Percentiles rank a stretch among this genome's conserved stretches.
These are phyloP conservation scores for Blennius ocellaris DNA, from an alignment of 2,113 vertebrate genomes.

Conservation along the genomic window DNA sequence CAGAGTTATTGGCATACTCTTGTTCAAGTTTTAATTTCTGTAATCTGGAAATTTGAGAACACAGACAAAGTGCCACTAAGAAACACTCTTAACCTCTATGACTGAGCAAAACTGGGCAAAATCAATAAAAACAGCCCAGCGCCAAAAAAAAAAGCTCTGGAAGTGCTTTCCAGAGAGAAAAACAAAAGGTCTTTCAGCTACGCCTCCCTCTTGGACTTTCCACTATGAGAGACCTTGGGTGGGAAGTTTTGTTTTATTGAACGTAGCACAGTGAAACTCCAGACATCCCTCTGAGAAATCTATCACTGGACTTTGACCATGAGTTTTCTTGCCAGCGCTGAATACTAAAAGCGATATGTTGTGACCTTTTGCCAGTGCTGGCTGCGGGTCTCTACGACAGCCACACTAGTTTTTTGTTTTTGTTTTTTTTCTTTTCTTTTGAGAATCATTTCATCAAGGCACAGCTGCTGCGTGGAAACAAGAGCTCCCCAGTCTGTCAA, in stretches of 20 bases:
- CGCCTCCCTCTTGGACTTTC: conserved; percentile 18
- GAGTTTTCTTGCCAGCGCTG: conserved; percentile 44
- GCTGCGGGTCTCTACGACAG: conserved; percentile 42
- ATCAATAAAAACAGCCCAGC: conserved; percentile 44
- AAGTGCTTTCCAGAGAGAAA: conserved; percentile 40
- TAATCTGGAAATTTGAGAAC: not conserved
- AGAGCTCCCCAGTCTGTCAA: conserved; percentile 65
- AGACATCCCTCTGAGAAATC: conserved; percentile 61
- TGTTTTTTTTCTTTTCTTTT: not conserved
- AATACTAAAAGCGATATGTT: conserved; percentile 57
- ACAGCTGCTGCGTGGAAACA: conserved; percentile 55
- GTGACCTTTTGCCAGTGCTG: conserved; percentile 65
- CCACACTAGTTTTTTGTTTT: not conserved
- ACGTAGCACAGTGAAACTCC: conserved; percentile 40
- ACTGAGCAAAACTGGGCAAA: not conserved
- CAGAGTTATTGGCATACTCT: not conserved
- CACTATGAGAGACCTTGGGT: conserved; percentile 46
- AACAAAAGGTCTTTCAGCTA: conserved; percentile 32
- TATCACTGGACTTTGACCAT: conserved; percentile 62
- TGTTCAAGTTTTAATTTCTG: not conserved
- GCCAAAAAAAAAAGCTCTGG: conserved; percentile 12
- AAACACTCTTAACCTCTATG: conserved; percentile 12
- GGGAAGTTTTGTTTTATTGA: conserved; percentile 60
- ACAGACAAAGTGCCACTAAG: not conserved
- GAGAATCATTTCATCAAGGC: conserved; percentile 49